phyloP scores from a whole-genome alignment of 2,888 invertebrate species.

The Heliconius ethilla region DNA sequence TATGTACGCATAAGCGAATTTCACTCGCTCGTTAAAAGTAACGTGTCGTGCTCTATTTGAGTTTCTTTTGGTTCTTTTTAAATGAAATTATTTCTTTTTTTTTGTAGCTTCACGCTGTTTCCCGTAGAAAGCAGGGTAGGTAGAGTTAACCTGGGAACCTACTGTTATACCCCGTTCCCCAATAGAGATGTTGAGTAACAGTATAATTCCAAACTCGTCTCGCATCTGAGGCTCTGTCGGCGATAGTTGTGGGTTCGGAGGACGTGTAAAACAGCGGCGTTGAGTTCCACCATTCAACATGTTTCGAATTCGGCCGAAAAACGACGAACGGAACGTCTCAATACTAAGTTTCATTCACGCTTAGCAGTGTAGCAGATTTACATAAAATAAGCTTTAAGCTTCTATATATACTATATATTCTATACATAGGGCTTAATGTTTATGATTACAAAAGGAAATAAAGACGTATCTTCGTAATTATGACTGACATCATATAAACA shows the following conservation, averaged over 20 bases:
- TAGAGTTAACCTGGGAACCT: no score
- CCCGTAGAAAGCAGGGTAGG: no score
- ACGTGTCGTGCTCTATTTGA: not conserved
- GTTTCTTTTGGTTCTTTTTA: not conserved
- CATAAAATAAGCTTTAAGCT: not conserved
- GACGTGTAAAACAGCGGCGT: not conserved
- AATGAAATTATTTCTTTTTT: not conserved
- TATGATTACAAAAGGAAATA: not conserved
- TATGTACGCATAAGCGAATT: constrained; percentile 20
- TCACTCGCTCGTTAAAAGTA: constrained; percentile 6
- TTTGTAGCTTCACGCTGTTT: no score
- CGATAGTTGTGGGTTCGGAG: no score
- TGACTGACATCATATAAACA: constrained; percentile 26
- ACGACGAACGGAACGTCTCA: not conserved
- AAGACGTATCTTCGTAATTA: not conserved
- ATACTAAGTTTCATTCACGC: not conserved
- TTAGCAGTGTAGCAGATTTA: no score
- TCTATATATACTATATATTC: not conserved
- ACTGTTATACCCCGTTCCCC: not conserved
- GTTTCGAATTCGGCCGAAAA: not conserved
- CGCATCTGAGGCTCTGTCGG: no score
- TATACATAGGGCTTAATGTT: not conserved
- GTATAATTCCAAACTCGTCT: not conserved
- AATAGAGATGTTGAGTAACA: not conserved
- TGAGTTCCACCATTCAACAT: not conserved